Conservation (phyloP, 2,888 invertebrate species). For the Nysson spinosus region DNA sequence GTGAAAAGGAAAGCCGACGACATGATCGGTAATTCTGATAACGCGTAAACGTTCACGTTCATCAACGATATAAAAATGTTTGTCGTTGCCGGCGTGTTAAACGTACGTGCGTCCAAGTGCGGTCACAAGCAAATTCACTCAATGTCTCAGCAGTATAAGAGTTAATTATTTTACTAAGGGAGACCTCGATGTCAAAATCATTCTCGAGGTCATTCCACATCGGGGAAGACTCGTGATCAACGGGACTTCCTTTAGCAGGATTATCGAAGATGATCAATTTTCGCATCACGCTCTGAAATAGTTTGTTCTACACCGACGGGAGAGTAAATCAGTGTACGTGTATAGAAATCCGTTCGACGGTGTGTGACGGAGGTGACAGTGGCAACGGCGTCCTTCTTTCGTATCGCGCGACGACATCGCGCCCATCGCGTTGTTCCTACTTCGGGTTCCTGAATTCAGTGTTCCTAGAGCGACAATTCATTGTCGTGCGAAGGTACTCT, state of each 20-base stretch:
- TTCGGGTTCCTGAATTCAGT: slow-evolving; percentile 48
- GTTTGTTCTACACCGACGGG: background rate
- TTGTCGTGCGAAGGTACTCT: slow-evolving; percentile 1
- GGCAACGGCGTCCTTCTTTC: slow-evolving; percentile 41
- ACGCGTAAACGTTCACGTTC: slow-evolving; percentile 60
- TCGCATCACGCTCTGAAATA: background rate
- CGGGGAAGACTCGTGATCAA: slow-evolving; percentile 2
- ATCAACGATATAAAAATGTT: slow-evolving; percentile 18
- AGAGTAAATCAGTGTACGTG: slow-evolving; percentile 32
- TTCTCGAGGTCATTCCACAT: slow-evolving; percentile 11
- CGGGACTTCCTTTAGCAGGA: too few relatives aligned
- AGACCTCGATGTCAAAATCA: slow-evolving; percentile 2
- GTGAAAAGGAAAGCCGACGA: slow-evolving; percentile 75
- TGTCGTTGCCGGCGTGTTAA: slow-evolving; percentile 33
- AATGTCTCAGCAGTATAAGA: slow-evolving; percentile 72
- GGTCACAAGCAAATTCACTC: slow-evolving; percentile 72
- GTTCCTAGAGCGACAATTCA: slow-evolving; percentile 38
- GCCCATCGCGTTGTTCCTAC: slow-evolving; percentile 52
- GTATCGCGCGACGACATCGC: slow-evolving; percentile 24
- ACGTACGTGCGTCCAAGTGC: slow-evolving; percentile 69
- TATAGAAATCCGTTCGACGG: slow-evolving; percentile 57
- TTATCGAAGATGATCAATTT: slow-evolving; percentile 3
- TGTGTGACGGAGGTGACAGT: slow-evolving; percentile 39
- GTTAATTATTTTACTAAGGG: slow-evolving; percentile 21
- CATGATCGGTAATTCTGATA: slow-evolving; percentile 69